Conservation (phyloP, 37 sponge, comb jelly and placozoan species). For the Aplysina aerophoba region DNA sequence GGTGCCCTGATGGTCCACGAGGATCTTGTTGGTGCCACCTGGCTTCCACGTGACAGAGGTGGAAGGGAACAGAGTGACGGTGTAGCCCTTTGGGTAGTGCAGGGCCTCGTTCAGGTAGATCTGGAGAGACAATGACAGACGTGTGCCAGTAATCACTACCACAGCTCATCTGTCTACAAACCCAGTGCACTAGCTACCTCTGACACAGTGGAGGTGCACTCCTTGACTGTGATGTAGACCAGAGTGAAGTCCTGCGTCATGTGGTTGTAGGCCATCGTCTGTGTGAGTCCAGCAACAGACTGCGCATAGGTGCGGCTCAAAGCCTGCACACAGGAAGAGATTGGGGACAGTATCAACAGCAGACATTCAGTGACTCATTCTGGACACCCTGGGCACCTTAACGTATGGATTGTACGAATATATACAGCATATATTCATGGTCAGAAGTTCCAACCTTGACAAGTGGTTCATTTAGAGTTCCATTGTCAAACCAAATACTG, state of each 20-base stretch:
- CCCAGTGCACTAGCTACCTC: no score
- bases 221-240: conserved; percentile 22
- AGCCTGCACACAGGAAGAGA: no score
- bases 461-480: conserved; percentile 48
- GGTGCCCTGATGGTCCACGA: conserved; percentile 33
- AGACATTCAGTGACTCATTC: no score
- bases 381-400: no score
- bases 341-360: no score
- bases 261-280: conserved; percentile 56
- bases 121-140: conserved; percentile 28
- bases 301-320: conserved; percentile 83
- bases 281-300: conserved; percentile 70
- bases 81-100: conserved; percentile 65
- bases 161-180: no score
- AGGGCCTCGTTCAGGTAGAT: conserved; percentile 77
- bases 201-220: conserved; percentile 53
- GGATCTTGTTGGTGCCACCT: conserved; percentile 27
- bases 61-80: conserved; percentile 40
- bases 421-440: no score
- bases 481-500: conserved; percentile 67
- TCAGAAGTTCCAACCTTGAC: conserved; percentile 4
- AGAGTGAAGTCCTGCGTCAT: conserved; percentile 62
- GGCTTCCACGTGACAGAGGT: conserved; percentile 39
- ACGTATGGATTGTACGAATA: no score
- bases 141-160: no score